Evolutionary conservation across 2,113 vertebrate species (phyloP).

Genomic region (Clarias magur): DNA sequence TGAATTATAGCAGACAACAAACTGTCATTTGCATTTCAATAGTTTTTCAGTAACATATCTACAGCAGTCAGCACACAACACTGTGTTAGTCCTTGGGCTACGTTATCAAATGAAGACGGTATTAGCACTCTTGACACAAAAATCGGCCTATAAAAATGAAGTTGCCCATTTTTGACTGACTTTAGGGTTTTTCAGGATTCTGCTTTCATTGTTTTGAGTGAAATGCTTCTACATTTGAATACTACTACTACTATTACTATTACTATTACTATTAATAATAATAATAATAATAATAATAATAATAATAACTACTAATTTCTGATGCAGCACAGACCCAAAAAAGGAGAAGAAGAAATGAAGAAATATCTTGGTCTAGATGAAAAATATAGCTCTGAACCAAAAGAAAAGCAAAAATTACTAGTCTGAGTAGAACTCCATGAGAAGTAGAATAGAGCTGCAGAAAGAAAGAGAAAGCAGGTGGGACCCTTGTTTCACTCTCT

Average conservation of each 20-base stretch:
- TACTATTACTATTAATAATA: too few species aligned
- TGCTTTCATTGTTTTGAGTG: neutral
- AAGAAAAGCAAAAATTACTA: slow-evolving; percentile 4
- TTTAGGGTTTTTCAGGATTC: neutral
- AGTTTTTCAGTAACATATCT: neutral
- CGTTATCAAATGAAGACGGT: neutral
- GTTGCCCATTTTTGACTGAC: neutral
- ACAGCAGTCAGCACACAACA: neutral
- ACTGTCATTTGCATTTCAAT: neutral
- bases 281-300: too few species aligned
- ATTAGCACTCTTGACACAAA: neutral
- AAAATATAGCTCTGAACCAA: neutral
- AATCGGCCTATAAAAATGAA: neutral
- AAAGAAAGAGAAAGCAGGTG: slow-evolving; percentile 14
- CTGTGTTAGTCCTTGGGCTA: neutral
- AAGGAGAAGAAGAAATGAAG: neutral
- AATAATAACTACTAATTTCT: neutral
- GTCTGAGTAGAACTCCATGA: slow-evolving; percentile 4
- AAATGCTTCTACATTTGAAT: neutral
- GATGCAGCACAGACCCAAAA: neutral
- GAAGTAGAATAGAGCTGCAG: slow-evolving; percentile 9
- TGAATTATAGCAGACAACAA: too few species aligned
- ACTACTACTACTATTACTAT: too few species aligned
- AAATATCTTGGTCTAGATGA: neutral
- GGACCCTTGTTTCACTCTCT: neutral